Evolutionary conservation across 2,797 vertebrate genomes (phyloP).

Genomic region (Eptatretus atami): DNA sequence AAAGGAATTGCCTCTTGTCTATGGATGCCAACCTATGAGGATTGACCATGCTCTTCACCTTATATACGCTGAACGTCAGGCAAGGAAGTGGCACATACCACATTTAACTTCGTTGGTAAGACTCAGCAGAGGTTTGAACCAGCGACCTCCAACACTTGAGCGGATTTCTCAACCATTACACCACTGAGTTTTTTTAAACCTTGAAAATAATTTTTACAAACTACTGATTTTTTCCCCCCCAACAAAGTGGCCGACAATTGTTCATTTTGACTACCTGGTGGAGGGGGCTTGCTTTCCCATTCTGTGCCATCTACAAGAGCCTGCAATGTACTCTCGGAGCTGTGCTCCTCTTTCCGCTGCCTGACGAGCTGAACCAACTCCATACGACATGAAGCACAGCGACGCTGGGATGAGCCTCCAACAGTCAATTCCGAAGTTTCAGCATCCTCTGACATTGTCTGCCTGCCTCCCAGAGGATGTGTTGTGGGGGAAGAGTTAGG

Average conservation of each 20-base stretch:
- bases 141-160: neutral
- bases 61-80: too few relatives aligned
- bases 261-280: slow-evolving; percentile 28
- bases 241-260: neutral
- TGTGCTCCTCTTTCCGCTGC: slow-evolving; percentile 77
- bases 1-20: too few relatives aligned
- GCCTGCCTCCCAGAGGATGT: too few relatives aligned
- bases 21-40: too few relatives aligned
- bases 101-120: too few relatives aligned
- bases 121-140: too few relatives aligned
- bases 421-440: too few relatives aligned
- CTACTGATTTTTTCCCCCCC: neutral
- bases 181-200: neutral
- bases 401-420: slow-evolving; percentile 19
- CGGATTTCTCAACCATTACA: neutral
- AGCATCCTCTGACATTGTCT: too few relatives aligned
- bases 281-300: slow-evolving; percentile 76
- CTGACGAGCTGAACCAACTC: slow-evolving; percentile 80
- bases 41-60: too few relatives aligned
- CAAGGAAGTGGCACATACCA: too few relatives aligned
- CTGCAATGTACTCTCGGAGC: slow-evolving; percentile 56
- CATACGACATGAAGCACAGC: slow-evolving; percentile 52
- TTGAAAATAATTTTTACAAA: neutral
- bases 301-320: slow-evolving; percentile 89
- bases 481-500: too few relatives aligned